Percentiles rank a stretch among this genome's conserved stretches.
phyloP scores from a whole-genome alignment of 2,113 vertebrate genomes.

The Argyrosomus japonicus region DNA sequence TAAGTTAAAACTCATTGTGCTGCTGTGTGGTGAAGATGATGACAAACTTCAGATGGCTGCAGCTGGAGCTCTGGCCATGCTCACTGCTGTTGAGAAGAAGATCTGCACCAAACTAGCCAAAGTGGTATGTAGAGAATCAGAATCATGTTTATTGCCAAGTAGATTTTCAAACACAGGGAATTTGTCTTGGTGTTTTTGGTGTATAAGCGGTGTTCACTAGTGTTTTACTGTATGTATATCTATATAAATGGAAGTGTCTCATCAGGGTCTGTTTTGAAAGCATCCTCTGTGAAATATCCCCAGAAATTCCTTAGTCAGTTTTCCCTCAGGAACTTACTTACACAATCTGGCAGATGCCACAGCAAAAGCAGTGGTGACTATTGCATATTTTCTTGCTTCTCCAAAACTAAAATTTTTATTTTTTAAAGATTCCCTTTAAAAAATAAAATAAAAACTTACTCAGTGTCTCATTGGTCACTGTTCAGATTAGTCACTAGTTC shows the following conservation, averaged over 20 bases:
- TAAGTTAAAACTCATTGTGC: slow-evolving; percentile 91
- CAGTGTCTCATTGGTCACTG: too few species aligned
- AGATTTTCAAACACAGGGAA: too few species aligned
- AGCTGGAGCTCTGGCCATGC: slow-evolving; percentile 92
- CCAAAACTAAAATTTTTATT: too few species aligned
- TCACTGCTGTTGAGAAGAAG: slow-evolving; percentile 90
- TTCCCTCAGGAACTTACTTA: not conserved
- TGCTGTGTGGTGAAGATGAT: slow-evolving; percentile 95
- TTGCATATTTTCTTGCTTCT: too few species aligned
- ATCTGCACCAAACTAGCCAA: slow-evolving; percentile 90
- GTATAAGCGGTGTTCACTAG: not conserved
- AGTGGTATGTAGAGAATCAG: slow-evolving; percentile 86
- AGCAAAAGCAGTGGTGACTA: too few species aligned
- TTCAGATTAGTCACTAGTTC: too few species aligned
- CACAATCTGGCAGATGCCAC: not conserved
- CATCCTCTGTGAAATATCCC: not conserved
- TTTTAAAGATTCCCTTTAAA: too few species aligned
- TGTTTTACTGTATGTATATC: not conserved
- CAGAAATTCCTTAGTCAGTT: not conserved
- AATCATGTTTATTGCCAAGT: too few species aligned
- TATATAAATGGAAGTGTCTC: not conserved
- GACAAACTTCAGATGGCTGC: slow-evolving; percentile 92
- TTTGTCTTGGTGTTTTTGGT: too few species aligned
- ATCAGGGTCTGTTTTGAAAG: not conserved
- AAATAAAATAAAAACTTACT: too few species aligned